Evolutionary conservation across 2,113 vertebrate genomes (phyloP).

Genomic region (Melanotaenia duboulayi): DNA sequence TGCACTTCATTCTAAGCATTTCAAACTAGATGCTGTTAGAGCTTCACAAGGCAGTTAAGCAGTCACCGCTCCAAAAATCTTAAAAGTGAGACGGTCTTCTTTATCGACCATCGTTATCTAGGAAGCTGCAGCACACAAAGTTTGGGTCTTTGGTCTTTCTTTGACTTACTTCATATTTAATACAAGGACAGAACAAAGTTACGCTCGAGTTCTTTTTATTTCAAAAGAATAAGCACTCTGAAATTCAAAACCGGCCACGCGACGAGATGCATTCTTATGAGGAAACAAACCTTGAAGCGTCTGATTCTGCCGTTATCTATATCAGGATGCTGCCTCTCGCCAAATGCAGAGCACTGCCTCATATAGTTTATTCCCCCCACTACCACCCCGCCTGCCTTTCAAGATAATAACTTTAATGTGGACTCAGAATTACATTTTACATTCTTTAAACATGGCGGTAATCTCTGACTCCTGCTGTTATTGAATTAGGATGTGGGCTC

Average conservation of each 20-base stretch:
- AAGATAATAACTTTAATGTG: slow-evolving; percentile 87
- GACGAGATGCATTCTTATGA: slow-evolving; percentile 56
- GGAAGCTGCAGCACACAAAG: slow-evolving; percentile 15
- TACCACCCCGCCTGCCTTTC: slow-evolving; percentile 44
- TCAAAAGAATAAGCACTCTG: slow-evolving; percentile 42
- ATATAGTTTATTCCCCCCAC: slow-evolving; percentile 34
- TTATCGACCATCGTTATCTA: neutral
- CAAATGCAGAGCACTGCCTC: slow-evolving; percentile 38
- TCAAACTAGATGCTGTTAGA: neutral
- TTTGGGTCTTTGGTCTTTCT: slow-evolving; percentile 52
- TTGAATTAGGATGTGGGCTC: slow-evolving; percentile 77
- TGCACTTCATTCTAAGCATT: slow-evolving; percentile 36
- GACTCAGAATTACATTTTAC: slow-evolving; percentile 82
- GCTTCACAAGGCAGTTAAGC: slow-evolving; percentile 27
- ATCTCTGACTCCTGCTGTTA: slow-evolving; percentile 84
- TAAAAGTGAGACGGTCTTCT: neutral
- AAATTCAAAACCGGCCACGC: slow-evolving; percentile 52
- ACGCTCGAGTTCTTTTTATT: slow-evolving; percentile 50
- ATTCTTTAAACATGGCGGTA: slow-evolving; percentile 81
- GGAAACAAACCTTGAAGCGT: slow-evolving; percentile 41
- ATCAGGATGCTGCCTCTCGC: slow-evolving; percentile 55
- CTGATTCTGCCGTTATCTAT: slow-evolving; percentile 59
- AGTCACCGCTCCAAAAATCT: neutral
- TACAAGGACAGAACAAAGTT: slow-evolving; percentile 63
- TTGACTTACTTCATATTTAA: slow-evolving; percentile 59